Evolutionary conservation across 2,797 vertebrate genomes (phyloP), one percentile per base, ranked within the genome.

Genomic region (Oreonectes daqikongensis): DNA sequence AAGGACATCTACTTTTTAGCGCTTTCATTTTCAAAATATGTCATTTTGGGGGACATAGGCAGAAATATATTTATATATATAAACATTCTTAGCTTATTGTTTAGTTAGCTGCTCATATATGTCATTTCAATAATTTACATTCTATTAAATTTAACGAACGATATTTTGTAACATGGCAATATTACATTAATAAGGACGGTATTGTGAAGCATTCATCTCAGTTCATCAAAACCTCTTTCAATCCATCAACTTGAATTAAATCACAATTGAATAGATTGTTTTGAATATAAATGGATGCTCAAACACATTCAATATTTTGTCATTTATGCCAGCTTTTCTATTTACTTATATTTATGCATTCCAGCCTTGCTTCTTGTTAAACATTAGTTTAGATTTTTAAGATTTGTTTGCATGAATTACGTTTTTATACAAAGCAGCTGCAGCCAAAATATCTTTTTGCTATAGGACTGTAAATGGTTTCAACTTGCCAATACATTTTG

Each of bases 401-500:
- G 24, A 65, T 42, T 53, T 4, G 22, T 42, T 12, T 38, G 22
- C 64, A 63, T 52, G 0, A 40, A 46, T 38, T 65, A 4, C 64
- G 26, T 44, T 79, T 81, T 79, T 76, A 46, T 76, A 69, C 65
- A 48, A 5, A 11, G 38, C 59, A 35, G 11, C 30, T 18, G 68
- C 53, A 50, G 12, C 12, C 14, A 6, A 38, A 26, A 65, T 44
- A 0, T 3, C 32, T 73, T 69, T 78, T 10, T 50, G 24, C 5
- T 50, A 20, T 69, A n/a, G 15, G 24, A 59, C 26, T 11, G 32
- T 18, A 42, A 53, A 17, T 22, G n/a, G 53, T 81, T n/a, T 61
- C 7, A 35, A 5, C 17, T 64, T 67, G 52, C 60, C 57, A 70
- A 63, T 44, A 64, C 11, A 20, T 28, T 85, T 85, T 61, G 84